phyloP scores from a whole-genome alignment of 2,888 invertebrate species.

The Tortricodes alternella region DNA sequence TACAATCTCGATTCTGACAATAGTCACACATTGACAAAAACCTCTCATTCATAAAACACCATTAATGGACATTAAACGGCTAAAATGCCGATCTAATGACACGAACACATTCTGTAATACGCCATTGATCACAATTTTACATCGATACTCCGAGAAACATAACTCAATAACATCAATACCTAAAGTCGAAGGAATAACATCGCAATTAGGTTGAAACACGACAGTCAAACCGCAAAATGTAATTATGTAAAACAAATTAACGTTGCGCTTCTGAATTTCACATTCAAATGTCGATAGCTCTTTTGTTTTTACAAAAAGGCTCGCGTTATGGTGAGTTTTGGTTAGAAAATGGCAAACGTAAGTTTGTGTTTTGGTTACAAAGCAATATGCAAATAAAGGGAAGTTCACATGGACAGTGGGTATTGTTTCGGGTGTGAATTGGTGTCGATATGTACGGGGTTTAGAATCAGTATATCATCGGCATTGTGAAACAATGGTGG shows the following conservation, averaged over 20 bases:
- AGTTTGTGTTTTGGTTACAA: slow-evolving; percentile 32
- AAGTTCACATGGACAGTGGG: slow-evolving; percentile 34
- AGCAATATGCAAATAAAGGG: slow-evolving; percentile 37
- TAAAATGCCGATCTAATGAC: slow-evolving; percentile 28
- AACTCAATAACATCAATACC: not conserved
- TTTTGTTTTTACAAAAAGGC: not conserved
- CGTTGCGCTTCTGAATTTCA: not conserved
- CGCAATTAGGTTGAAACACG: not conserved
- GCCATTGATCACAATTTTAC: slow-evolving; percentile 5
- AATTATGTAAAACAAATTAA: slow-evolving; percentile 4
- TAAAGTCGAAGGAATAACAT: not conserved
- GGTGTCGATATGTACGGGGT: slow-evolving; percentile 28
- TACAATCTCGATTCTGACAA: slow-evolving; percentile 7
- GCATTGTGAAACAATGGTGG: slow-evolving; percentile 3
- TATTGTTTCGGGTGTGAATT: slow-evolving; percentile 35
- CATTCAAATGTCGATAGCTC: not conserved
- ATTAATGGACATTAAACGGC: slow-evolving; percentile 25
- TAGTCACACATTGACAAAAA: slow-evolving; percentile 23
- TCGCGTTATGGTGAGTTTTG: not conserved
- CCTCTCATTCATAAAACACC: slow-evolving; percentile 22
- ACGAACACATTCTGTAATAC: slow-evolving; percentile 21
- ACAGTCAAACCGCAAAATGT: not conserved
- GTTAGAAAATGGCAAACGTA: not conserved
- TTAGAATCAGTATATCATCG: slow-evolving; percentile 7
- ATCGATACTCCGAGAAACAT: not conserved